A percentile compares a stretch with the other conserved stretches of the same genome.
Conservation (phyloP, 2,113 vertebrate species). For the Brachypodius melanocephalos region DNA sequence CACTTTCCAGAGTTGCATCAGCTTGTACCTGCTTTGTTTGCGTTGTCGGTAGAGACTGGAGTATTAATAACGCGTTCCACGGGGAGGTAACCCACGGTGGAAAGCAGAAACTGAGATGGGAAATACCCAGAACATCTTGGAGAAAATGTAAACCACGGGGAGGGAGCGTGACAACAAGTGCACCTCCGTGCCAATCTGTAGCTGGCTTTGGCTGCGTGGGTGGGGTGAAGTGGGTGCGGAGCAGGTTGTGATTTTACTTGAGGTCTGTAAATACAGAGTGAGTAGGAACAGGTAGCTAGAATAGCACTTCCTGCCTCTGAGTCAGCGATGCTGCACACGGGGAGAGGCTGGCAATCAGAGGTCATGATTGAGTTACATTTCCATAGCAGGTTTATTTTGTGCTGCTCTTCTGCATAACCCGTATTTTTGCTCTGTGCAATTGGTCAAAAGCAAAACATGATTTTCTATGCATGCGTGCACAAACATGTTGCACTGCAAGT, state of each 20-base stretch:
- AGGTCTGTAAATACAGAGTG: not conserved
- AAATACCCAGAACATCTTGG: constrained; percentile 10
- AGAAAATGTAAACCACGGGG: not conserved
- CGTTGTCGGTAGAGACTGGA: not conserved
- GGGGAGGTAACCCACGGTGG: constrained; percentile 35
- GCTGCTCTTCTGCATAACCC: not conserved
- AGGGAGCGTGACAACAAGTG: not conserved
- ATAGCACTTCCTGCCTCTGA: not conserved
- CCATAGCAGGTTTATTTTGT: not conserved
- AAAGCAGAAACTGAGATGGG: constrained; percentile 61
- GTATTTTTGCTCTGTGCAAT: not conserved
- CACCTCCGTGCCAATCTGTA: not conserved
- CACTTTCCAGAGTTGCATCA: constrained; percentile 68
- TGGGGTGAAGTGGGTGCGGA: not conserved
- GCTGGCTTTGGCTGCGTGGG: not conserved
- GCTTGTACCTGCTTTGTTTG: constrained; percentile 22
- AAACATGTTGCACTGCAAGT: not conserved
- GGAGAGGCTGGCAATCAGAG: not conserved
- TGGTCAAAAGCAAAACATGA: not conserved
- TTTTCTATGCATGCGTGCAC: not conserved
- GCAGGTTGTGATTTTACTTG: not conserved
- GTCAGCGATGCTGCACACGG: accelerated
- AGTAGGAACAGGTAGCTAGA: not conserved
- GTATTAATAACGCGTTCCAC: constrained; percentile 47
- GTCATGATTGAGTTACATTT: not conserved